Evolutionary conservation across 2,888 invertebrate species (phyloP).

Genomic region (Gandaritis pyraliata): DNA sequence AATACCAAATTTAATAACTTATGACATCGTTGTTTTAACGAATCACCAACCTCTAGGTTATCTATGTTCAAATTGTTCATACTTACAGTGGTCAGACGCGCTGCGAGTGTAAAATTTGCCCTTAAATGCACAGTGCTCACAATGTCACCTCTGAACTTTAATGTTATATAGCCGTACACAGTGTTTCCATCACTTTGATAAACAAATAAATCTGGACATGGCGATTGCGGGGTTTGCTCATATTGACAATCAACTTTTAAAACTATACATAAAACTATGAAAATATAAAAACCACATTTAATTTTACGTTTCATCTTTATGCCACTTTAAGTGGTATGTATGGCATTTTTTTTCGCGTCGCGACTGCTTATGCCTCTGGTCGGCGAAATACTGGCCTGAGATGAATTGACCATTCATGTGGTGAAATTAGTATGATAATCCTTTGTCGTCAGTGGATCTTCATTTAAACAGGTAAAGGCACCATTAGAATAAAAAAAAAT

Average conservation of each 20-base stretch:
- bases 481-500: not conserved
- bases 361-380: slow-evolving; percentile 50
- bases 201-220: slow-evolving; percentile 66
- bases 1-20: no score
- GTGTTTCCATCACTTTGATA: slow-evolving; percentile 57
- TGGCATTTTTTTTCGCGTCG: slow-evolving; percentile 42
- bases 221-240: slow-evolving; percentile 51
- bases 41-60: no score
- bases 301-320: slow-evolving; percentile 46
- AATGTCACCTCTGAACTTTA: slow-evolving; percentile 53
- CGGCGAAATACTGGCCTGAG: slow-evolving; percentile 51
- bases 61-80: not conserved
- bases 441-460: slow-evolving; percentile 26
- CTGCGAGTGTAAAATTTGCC: slow-evolving; percentile 64
- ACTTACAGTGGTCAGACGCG: slow-evolving; percentile 60
- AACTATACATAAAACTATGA: slow-evolving; percentile 47
- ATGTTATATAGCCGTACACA: slow-evolving; percentile 58
- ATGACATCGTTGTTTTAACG: not conserved
- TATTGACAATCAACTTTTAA: slow-evolving; percentile 51
- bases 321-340: slow-evolving; percentile 26
- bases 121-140: slow-evolving; percentile 53
- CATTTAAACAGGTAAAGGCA: slow-evolving; percentile 9
- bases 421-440: slow-evolving; percentile 30
- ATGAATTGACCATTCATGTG: slow-evolving; percentile 42
- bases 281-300: slow-evolving; percentile 36